phyloP scores from a whole-genome alignment of 2,888 invertebrate genomes.

The Oxyscelio sp. region DNA sequence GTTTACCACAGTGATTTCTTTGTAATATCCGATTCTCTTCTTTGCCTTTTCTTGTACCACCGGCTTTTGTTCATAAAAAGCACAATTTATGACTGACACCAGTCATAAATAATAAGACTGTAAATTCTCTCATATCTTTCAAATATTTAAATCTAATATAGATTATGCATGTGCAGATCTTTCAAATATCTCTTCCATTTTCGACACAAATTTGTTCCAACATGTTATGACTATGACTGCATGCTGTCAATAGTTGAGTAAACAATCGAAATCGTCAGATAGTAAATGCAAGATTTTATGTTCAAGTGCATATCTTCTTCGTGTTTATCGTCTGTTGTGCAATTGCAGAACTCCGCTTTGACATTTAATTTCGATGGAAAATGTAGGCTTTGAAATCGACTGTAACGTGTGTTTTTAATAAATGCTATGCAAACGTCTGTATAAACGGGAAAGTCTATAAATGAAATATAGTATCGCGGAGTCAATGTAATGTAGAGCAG shows the following conservation, averaged over 20 bases:
- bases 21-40: too few species aligned
- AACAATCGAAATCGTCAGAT: neutral
- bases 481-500: conserved; percentile 16
- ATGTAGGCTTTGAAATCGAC: conserved; percentile 4
- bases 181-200: too few species aligned
- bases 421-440: conserved; percentile 8
- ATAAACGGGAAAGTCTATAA: conserved; percentile 14
- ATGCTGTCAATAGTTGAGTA: neutral
- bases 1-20: too few species aligned
- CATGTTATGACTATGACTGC: too few species aligned
- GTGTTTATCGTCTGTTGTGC: neutral
- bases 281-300: neutral
- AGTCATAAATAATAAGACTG: too few species aligned
- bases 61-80: too few species aligned
- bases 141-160: too few species aligned
- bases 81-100: too few species aligned
- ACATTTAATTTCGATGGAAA: conserved; percentile 27
- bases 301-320: neutral
- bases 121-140: too few species aligned
- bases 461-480: conserved; percentile 16
- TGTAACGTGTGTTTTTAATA: conserved; percentile 25
- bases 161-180: too few species aligned
- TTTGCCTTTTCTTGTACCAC: too few species aligned
- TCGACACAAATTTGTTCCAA: too few species aligned
- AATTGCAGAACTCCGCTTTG: conserved; percentile 5